Conservation (phyloP, 2,888 invertebrate species). For the Polymixis lichenea region DNA sequence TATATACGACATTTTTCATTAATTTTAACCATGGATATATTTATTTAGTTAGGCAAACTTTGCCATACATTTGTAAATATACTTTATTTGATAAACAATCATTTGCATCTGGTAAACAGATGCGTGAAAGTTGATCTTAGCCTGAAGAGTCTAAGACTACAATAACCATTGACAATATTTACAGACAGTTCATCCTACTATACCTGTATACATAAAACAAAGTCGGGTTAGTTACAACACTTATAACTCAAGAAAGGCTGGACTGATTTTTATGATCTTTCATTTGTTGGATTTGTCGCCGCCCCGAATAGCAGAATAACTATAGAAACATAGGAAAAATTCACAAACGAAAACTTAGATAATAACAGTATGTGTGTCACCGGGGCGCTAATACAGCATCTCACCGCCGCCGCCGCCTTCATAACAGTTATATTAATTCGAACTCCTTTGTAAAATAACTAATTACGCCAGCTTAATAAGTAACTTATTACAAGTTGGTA, state of each 20-base stretch:
- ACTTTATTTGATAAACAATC: neutral
- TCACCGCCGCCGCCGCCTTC: neutral
- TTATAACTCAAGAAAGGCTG: no score
- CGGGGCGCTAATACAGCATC: neutral
- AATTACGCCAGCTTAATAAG: neutral
- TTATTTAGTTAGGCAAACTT: neutral
- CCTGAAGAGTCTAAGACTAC: no score
- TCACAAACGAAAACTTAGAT: no score
- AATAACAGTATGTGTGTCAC: neutral
- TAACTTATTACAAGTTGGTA: constrained; percentile 1
- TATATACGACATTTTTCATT: neutral
- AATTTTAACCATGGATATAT: neutral
- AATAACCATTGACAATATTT: constrained; percentile 4
- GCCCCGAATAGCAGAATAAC: no score
- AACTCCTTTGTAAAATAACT: constrained; percentile 10
- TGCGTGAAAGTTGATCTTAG: neutral
- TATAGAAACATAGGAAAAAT: no score
- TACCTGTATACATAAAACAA: no score
- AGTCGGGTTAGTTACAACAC: no score
- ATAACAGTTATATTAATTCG: constrained; percentile 22
- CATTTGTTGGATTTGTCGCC: no score
- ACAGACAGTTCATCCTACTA: neutral
- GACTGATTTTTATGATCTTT: no score
- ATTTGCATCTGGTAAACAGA: no score
- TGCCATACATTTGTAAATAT: neutral